A percentile compares a stretch with the other conserved stretches of the same genome.
These are phyloP conservation scores for Scolopax rusticola DNA, from an alignment of 2,797 vertebrate genomes.

Conservation along the genomic window DNA sequence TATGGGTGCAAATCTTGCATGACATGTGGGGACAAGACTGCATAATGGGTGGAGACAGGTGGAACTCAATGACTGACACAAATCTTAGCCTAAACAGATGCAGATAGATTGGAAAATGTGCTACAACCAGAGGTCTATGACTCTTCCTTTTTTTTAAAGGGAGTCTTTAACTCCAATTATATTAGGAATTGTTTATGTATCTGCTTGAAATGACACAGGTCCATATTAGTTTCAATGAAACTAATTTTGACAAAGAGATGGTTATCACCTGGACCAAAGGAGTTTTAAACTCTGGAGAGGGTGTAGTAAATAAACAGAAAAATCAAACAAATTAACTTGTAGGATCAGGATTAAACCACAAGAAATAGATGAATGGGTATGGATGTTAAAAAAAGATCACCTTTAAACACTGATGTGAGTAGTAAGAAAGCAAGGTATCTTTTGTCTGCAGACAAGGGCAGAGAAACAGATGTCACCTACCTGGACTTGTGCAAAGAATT, in stretches of 20 bases:
- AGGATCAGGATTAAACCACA: background rate
- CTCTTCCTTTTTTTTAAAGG: background rate
- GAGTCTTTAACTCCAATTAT: background rate
- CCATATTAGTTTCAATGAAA: background rate
- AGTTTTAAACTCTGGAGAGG: background rate
- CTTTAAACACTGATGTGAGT: background rate
- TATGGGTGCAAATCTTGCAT: background rate
- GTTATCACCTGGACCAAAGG: background rate
- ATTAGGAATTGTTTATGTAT: background rate
- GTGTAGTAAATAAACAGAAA: background rate
- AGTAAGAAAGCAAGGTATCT: background rate
- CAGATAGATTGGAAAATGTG: background rate
- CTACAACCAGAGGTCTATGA: background rate
- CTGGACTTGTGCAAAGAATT: too few species aligned
- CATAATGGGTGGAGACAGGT: background rate
- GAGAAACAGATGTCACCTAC: too few species aligned
- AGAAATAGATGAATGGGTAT: background rate
- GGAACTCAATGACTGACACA: background rate
- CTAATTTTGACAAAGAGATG: background rate
- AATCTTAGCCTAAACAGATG: background rate
- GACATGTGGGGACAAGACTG: background rate
- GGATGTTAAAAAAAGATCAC: background rate
- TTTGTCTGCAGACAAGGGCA: background rate
- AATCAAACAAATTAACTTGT: background rate
- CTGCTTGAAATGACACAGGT: background rate